Evolutionary conservation across 2,113 vertebrate species (phyloP).

Genomic region (Nestor notabilis): DNA sequence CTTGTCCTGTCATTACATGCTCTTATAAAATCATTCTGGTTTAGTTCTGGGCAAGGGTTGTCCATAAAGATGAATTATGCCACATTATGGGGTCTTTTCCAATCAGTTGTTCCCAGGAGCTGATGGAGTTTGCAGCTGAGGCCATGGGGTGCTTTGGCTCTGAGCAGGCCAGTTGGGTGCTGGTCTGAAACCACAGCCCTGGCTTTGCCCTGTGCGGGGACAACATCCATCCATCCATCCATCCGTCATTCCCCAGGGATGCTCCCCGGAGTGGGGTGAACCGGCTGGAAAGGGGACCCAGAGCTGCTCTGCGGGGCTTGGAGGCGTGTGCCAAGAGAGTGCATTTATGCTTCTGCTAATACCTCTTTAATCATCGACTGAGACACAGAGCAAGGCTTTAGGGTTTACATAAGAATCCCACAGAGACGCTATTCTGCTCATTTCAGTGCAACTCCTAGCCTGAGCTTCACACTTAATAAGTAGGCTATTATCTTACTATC

Average conservation of each 20-base stretch:
- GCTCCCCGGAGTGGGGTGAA: background rate
- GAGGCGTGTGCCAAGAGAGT: rapidly evolving
- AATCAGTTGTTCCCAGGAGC: background rate
- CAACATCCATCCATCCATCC: too few relatives aligned
- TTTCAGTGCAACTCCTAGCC: background rate
- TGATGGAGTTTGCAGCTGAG: too few relatives aligned
- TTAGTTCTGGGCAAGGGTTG: too few relatives aligned
- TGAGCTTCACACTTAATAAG: background rate
- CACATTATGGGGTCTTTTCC: rapidly evolving
- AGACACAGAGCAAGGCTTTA: background rate
- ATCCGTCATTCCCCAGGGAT: too few relatives aligned
- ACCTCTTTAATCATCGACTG: background rate
- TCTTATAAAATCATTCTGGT: background rate
- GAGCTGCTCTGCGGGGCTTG: background rate
- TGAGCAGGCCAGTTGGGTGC: background rate
- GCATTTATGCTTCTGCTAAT: rapidly evolving
- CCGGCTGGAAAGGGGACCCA: background rate
- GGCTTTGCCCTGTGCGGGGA: rapidly evolving
- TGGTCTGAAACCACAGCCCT: too few relatives aligned
- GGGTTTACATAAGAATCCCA: background rate
- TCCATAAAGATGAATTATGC: rapidly evolving
- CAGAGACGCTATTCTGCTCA: background rate
- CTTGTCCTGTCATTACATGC: background rate
- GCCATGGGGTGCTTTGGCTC: background rate
- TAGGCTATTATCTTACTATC: conserved; percentile 8